A percentile compares a stretch with the other conserved stretches of the same genome.
These are phyloP conservation scores for Pantherophis vulpinus DNA, from an alignment of 2,797 vertebrate species.

Conservation along the genomic window DNA sequence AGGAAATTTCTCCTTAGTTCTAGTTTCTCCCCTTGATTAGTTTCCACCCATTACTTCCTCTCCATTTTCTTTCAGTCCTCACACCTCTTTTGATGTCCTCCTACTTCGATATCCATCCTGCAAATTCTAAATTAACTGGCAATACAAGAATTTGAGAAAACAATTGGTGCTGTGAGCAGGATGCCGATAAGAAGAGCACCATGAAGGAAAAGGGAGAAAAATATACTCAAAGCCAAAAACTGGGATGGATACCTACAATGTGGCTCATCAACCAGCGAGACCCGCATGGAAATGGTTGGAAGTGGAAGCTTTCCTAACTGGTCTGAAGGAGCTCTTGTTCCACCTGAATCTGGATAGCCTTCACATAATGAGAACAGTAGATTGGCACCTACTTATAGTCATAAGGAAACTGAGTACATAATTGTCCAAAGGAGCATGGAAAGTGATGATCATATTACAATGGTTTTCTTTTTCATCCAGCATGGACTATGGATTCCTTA, in stretches of 20 bases:
- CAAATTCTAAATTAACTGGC: background rate
- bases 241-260: background rate
- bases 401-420: background rate
- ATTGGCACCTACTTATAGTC: background rate
- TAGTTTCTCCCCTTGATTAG: background rate
- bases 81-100: background rate
- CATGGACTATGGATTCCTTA: background rate
- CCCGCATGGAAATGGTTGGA: background rate
- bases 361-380: background rate
- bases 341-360: background rate
- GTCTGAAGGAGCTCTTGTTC: background rate
- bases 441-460: background rate
- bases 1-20: background rate
- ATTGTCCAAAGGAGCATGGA: background rate
- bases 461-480: background rate
- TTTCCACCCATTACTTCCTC: background rate
- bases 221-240: background rate
- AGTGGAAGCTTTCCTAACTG: background rate
- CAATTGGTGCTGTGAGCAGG: background rate
- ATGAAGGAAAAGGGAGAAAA: background rate
- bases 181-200: background rate
- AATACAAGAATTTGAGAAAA: background rate
- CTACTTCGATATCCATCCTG: background rate
- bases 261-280: background rate
- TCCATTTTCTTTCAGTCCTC: background rate